Evolutionary conservation across 2,113 vertebrate genomes (phyloP), one percentile per base, ranked within the genome.

Genomic region (Tyrannus savana): DNA sequence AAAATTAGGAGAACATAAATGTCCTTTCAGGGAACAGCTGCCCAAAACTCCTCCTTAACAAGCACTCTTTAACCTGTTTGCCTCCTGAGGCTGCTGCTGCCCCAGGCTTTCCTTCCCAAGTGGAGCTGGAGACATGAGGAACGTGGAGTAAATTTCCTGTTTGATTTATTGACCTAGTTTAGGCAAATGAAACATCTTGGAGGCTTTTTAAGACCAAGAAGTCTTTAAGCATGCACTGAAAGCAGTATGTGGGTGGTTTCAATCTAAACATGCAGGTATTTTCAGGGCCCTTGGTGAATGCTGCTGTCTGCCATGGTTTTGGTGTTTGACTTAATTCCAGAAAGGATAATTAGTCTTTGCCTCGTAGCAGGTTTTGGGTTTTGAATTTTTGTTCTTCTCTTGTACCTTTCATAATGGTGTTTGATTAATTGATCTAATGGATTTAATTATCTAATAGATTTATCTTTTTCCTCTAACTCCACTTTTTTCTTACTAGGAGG

Each of bases 401-500:
- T 37, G 17, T 66, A 33, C 5, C 0, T 68, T 89, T 82, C 14
- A 4, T 71, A 56, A 27, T 60, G 17, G 39, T 64, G 30, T 35
- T 44, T 63, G 52, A 50, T 89, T 22, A 77, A 14, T 50, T 71
- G 55, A 64, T 31, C 31, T 80, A 22, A 56, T 52, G 47, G 68
- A n/a, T 59, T 42, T 69, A 39, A 74, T 73, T 77, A 50, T 10
- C 46, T 68, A 37, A 44, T 22, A 74, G 35, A n/a, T 80, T 56
- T 74, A 84, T 27, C 69, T 68, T 77, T 91, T 95, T 93, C 39
- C 35, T 86, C 92, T 96, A 93, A 95, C 82, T 89, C 47, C 56
- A 5, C 67, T 84, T 93, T 82, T 90, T 69, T 92, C 81, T 98
- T 94, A 82, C 89, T 96, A 96, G 96, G 97, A 98, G 98, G 98